Percentiles rank a stretch among this genome's conserved stretches.
phyloP scores from a whole-genome alignment of 2,113 vertebrate genomes.

The Myrmophylax atrothorax region DNA sequence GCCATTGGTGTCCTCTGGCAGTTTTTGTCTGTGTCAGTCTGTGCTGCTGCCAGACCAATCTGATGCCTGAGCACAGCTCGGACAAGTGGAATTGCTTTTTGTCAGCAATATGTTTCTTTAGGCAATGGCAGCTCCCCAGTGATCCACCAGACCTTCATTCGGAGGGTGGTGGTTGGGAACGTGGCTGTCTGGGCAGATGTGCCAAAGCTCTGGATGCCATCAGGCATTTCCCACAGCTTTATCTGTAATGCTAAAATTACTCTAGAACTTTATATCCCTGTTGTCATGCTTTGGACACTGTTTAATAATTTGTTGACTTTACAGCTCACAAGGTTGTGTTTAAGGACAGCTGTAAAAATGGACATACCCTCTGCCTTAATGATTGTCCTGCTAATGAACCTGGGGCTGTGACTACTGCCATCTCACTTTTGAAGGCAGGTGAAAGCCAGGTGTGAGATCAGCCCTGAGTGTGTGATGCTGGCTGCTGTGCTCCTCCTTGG shows the following conservation, averaged over 20 bases:
- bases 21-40: background rate
- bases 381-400: background rate
- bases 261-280: background rate
- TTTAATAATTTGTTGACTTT: background rate
- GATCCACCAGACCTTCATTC: background rate
- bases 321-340: background rate
- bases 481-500: background rate
- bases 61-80: background rate
- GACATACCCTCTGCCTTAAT: background rate
- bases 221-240: background rate
- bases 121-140: background rate
- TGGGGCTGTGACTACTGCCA: background rate
- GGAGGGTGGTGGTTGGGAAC: background rate
- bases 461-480: rapidly evolving
- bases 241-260: background rate
- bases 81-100: background rate
- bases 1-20: background rate
- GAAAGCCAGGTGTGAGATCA: background rate
- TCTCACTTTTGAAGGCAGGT: background rate
- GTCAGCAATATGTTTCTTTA: background rate
- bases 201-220: background rate
- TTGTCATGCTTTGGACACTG: background rate
- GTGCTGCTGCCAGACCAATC: background rate
- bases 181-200: background rate
- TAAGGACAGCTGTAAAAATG: background rate